A percentile compares a stretch with the other conserved stretches of the same genome.
These are phyloP conservation scores for Lamprologus sp. DNA, from an alignment of 2,113 vertebrate genomes.

Conservation along the genomic window DNA sequence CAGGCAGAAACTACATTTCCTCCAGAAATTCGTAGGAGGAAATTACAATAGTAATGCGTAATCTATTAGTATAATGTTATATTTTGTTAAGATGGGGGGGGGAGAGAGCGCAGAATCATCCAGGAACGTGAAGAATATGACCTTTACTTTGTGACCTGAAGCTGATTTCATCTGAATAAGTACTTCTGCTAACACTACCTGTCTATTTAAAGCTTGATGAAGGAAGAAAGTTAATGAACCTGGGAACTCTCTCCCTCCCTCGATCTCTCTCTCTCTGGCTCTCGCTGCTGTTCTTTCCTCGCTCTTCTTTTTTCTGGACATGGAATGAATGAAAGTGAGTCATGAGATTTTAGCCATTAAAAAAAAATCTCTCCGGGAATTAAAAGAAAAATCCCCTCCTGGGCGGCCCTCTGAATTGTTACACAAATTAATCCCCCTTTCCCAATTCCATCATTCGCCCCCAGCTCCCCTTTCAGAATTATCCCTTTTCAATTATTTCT, in stretches of 20 bases:
- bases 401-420: conserved; percentile 42
- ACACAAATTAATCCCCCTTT: conserved; percentile 55
- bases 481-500: conserved; percentile 63
- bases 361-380: conserved; percentile 29
- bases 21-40: neutral
- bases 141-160: neutral
- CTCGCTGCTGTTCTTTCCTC: neutral
- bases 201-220: conserved; percentile 18
- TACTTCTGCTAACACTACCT: neutral
- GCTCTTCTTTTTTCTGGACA: neutral
- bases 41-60: neutral
- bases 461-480: conserved; percentile 41
- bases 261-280: neutral
- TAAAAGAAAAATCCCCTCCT: conserved; percentile 5
- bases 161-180: neutral
- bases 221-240: conserved; percentile 12
- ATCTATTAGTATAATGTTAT: neutral
- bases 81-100: neutral
- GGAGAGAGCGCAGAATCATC: neutral
- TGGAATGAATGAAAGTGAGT: conserved; percentile 20
- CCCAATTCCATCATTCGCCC: conserved; percentile 45
- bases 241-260: neutral
- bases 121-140: neutral
- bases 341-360: conserved; percentile 27
- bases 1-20: neutral